Base-by-base conservation (phyloP, 2,113 vertebrate genomes). In the Forbesichthys papilliferus region DNA sequence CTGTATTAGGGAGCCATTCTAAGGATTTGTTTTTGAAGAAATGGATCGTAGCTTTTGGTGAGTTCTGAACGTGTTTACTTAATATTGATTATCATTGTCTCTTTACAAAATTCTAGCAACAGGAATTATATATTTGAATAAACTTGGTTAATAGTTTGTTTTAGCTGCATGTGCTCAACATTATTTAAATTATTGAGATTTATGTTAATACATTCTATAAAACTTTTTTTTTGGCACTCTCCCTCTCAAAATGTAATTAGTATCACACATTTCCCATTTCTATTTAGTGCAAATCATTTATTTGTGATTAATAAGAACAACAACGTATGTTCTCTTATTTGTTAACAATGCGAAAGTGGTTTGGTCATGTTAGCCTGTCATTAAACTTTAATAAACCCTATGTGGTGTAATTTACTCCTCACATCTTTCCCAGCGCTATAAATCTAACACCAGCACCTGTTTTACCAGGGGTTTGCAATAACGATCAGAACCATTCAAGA, bases 301-400 rank as follows among this genome's bases (percentile, higher is more conserved):
- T 27, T 52, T 10, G 36, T 16, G 49, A 27, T 27, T 27, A 55
- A 33, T 72, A 42, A 54, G 64, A 42, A 7, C 64, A 42, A 54
- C 62, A 42, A 7, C 64, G 33, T 66, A 57, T 20, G 47, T 33
- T 27, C 9, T 34, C 16, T 67, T 56, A 68, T 81, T 77, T 48
- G 57, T 68, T 57, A 69, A 63, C 48, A 57, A 77, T 51, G 77
- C 74, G 78, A 82, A 78, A 83, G 82, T 84, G 85, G 77, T 80
- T 80, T 83, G 82, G 73, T 81, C 81, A 87, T 69, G 60, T 82
- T 73, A 74, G 68, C 64, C 63, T 52, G 77, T 90, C 88, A 92
- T 92, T 90, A 91, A 91, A 77, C 51, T 89, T 92, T 91, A 80
- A 92, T 92, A 72, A 64, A 68, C 74, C 74, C 72, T 86, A 79